Conservation (phyloP, 2,797 vertebrate genomes). For the Balearica regulorum region DNA sequence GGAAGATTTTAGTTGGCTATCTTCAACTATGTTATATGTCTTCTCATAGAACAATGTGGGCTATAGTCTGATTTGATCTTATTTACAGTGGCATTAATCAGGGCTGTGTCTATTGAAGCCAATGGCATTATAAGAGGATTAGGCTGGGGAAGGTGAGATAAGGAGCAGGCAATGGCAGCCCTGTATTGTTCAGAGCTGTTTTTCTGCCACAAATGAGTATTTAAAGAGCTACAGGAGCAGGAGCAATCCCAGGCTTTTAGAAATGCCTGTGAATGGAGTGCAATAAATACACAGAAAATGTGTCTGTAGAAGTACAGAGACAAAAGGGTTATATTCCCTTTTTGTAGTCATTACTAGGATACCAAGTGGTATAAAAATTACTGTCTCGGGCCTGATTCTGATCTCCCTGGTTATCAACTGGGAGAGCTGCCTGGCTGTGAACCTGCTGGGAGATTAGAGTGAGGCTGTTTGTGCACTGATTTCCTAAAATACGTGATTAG, state of each 20-base stretch:
- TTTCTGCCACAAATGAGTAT: neutral
- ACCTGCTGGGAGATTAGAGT: neutral
- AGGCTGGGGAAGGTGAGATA: slow-evolving; percentile 41
- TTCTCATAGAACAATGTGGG: neutral
- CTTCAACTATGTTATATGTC: neutral
- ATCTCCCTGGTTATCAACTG: neutral
- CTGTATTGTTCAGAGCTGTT: neutral
- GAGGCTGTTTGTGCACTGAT: neutral
- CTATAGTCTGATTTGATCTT: neutral
- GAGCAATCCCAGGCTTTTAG: neutral
- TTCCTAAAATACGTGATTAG: slow-evolving; percentile 19
- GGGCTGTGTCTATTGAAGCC: neutral
- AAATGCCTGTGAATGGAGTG: neutral
- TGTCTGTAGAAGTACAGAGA: neutral
- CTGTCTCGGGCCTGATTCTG: neutral
- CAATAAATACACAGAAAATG: neutral
- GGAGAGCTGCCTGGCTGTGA: neutral
- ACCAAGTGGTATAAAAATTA: neutral
- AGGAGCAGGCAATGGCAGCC: neutral
- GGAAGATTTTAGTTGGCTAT: neutral
- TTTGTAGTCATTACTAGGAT: neutral
- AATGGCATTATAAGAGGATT: slow-evolving; percentile 9
- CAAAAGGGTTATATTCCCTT: neutral
- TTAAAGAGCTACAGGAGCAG: slow-evolving; percentile 34
- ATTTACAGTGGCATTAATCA: slow-evolving; percentile 12